Percentiles rank a stretch among this genome's conserved stretches.
These are phyloP conservation scores for Pseudotriccus pelzelni DNA, from an alignment of 2,797 vertebrate genomes.

Conservation along the genomic window DNA sequence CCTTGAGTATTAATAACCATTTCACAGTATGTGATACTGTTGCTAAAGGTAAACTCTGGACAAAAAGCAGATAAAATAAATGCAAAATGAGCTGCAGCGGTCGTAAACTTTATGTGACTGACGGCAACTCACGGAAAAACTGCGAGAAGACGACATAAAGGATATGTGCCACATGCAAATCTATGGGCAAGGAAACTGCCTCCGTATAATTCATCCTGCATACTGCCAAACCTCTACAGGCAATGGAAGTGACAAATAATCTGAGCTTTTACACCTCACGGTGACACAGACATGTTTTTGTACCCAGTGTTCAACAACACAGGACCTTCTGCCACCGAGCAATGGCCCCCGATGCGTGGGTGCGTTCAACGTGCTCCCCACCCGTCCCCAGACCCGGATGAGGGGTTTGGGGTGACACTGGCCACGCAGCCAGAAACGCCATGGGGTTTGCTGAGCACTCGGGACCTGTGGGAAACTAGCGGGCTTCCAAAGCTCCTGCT, in stretches of 20 bases:
- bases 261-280: constrained; percentile 15
- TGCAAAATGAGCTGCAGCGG: neutral
- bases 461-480: neutral
- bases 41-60: constrained; percentile 29
- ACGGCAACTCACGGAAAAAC: constrained; percentile 9
- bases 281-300: neutral
- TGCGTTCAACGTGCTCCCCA: neutral
- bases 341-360: neutral
- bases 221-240: neutral
- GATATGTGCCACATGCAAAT: constrained; percentile 12
- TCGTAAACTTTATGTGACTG: constrained; percentile 40
- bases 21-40: neutral
- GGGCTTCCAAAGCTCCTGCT: neutral
- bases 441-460: neutral
- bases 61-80: constrained; percentile 54
- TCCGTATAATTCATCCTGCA: neutral
- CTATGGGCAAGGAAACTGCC: constrained; percentile 25
- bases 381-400: neutral
- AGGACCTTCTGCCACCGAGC: neutral
- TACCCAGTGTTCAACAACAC: neutral
- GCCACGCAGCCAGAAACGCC: neutral
- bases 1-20: constrained; percentile 1
- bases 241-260: constrained; percentile 28
- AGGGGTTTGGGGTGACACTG: neutral
- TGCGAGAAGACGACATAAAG: neutral